Base-by-base conservation (phyloP, 2,797 vertebrate species). In the Ataeniobius toweri region DNA sequence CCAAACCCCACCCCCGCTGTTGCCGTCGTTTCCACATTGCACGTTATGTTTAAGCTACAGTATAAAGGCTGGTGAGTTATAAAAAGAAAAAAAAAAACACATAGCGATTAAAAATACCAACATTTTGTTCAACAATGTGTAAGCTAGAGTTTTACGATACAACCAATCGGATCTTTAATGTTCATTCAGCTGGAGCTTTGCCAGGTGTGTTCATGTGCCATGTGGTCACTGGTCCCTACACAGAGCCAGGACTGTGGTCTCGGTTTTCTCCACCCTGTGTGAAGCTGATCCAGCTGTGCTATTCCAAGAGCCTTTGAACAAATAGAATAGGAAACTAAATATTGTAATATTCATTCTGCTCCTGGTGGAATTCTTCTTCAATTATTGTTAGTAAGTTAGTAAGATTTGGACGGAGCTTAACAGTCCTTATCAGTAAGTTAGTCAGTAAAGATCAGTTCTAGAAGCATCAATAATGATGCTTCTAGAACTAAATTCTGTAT, bases 281-380 rank as follows among this genome's bases (percentile, higher is more conserved):
- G 78, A 88, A 86, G 85, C 85, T n/a, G 70, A 78, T 79, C 77
- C 74, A 85, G 77, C 59, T 68, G 63, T 22, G 73, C 76, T 87
- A 73, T 90, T 87, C 81, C 85, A 28, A 76, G 58, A 80, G 3
- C 0, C 36, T 39, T 22, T 22, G 36, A 41, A 67, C 63, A 41
- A 41, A 41, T 22, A 2, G 63, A 8, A 36, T 36, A 36, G 36
- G 63, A 63, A 63, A 22, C 86, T 61, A 75, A 48, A 77, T 76
- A 85, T 73, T 77, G 28, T 51, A 8, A 73, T 46, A 31, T 77
- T 78, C 24, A 61, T 73, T 84, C 84, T 82, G 10, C 72, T 53
- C 12, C 63, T 10, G 20, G 31, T 39, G 3, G 36, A 41, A 39
- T 22, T 58, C 70, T 36, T 39, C 31, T 61, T 36, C 28, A 6